Conservation (phyloP, 2,113 vertebrate genomes). For the Probosciger aterrimus region DNA sequence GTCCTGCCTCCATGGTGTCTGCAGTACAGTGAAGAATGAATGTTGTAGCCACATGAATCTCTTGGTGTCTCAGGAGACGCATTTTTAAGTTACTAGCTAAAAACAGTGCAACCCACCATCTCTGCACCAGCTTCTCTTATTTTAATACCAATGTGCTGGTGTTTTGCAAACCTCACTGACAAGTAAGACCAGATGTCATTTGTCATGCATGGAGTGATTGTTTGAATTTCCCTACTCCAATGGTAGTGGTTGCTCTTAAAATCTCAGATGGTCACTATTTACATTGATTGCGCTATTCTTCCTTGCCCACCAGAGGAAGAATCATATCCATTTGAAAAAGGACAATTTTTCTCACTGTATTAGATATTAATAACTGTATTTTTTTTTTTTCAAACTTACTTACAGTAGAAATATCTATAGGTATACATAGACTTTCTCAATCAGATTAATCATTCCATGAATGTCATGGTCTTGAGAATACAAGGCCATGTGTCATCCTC, state of each 20-base stretch:
- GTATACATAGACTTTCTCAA: background rate
- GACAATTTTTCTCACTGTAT: accelerated
- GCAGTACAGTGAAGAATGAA: background rate
- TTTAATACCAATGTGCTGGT: background rate
- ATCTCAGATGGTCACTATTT: background rate
- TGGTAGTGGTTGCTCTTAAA: background rate
- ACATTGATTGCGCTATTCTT: background rate
- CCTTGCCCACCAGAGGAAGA: background rate
- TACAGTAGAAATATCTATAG: background rate
- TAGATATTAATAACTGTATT: background rate
- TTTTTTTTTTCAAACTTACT: background rate
- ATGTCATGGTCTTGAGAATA: background rate
- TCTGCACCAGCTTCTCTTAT: background rate
- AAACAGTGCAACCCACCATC: background rate
- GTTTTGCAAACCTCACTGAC: background rate
- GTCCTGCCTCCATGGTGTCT: accelerated
- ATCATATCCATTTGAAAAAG: background rate
- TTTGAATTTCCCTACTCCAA: background rate
- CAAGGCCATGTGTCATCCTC: background rate
- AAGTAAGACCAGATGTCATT: background rate
- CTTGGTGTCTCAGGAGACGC: accelerated
- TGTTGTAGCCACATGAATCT: background rate
- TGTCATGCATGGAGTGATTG: background rate
- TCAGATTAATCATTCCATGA: background rate
- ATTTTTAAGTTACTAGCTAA: background rate